These are phyloP conservation scores for Alloplasta piceator DNA, from an alignment of 2,888 invertebrate genomes.

Conservation along the genomic window DNA sequence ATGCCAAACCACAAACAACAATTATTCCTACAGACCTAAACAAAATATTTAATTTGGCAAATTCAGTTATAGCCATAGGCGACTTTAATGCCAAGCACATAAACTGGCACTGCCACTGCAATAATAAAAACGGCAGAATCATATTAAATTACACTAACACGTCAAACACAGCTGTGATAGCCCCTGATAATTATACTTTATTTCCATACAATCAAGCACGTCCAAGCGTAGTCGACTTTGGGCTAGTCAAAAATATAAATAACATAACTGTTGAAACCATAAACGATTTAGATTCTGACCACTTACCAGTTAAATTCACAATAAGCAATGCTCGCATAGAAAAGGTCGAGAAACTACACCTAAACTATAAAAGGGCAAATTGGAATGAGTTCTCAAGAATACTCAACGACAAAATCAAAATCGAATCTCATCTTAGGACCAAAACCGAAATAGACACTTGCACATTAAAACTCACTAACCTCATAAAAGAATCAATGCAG, in stretches of 20 bases:
- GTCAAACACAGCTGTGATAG: conserved; percentile 2
- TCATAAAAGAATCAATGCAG: not conserved
- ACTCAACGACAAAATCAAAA: not conserved
- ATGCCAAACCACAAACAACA: conserved; percentile 44
- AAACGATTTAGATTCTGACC: conserved; percentile 11
- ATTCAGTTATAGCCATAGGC: conserved; percentile 5
- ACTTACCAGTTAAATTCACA: conserved; percentile 9
- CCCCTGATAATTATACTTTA: conserved; percentile 13
- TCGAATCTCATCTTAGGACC: not conserved
- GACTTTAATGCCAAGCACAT: conserved; percentile 19
- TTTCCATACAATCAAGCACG: conserved; percentile 12
- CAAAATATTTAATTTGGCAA: conserved; percentile 10
- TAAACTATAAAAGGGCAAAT: conserved; percentile 22
- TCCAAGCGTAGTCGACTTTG: conserved; percentile 32
- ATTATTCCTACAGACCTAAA: conserved; percentile 45
- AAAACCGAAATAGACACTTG: not conserved
- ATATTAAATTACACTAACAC: not conserved
- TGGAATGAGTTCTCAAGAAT: conserved; percentile 6
- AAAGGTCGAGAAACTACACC: not conserved
- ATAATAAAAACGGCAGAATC: conserved; percentile 9
- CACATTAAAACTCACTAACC: not conserved
- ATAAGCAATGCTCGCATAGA: not conserved
- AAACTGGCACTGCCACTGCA: conserved; percentile 7
- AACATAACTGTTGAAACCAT: not conserved
- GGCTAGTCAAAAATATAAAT: conserved; percentile 1